These are phyloP conservation scores for Galeopterus variegatus DNA, from an alignment of 2,113 vertebrate species.

Conservation along the genomic window DNA sequence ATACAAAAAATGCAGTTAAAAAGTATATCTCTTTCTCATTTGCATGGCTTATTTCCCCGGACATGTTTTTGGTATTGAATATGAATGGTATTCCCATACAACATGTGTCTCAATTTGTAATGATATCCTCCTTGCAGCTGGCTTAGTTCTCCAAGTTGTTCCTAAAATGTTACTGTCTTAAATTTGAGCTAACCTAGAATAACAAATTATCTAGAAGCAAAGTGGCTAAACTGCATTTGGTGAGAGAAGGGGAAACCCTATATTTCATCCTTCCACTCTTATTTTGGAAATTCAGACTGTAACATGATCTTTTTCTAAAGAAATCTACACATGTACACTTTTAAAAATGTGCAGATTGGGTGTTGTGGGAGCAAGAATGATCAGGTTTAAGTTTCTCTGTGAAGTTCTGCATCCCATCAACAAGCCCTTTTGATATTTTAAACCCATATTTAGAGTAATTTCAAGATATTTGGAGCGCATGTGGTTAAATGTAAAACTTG, in stretches of 20 bases:
- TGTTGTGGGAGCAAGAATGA: constrained; percentile 83
- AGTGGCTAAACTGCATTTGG: constrained; percentile 83
- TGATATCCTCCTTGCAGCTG: constrained; percentile 88
- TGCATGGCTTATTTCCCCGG: constrained; percentile 84
- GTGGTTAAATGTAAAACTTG: constrained; percentile 86
- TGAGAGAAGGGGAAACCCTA: constrained; percentile 77
- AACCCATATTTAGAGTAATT: constrained; percentile 90
- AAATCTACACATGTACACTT: constrained; percentile 75
- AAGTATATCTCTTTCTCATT: constrained; percentile 76
- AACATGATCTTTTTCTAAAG: constrained; percentile 82
- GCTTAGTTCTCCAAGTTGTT: constrained; percentile 87
- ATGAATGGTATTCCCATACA: constrained; percentile 87
- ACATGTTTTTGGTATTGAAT: constrained; percentile 85
- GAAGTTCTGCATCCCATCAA: constrained; percentile 86
- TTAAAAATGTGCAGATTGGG: constrained; percentile 57
- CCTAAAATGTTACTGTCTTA: constrained; percentile 88
- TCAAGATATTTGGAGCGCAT: constrained; percentile 86
- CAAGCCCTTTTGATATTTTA: constrained; percentile 85
- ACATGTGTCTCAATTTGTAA: constrained; percentile 89
- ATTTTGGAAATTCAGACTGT: constrained; percentile 80
- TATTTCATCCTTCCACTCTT: constrained; percentile 79
- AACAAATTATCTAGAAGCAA: constrained; percentile 87
- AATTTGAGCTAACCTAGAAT: constrained; percentile 86
- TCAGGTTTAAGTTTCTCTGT: constrained; percentile 81
- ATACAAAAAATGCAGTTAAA: constrained; percentile 52